Base-by-base conservation (phyloP, 2,113 vertebrate species). In the Prochilodus magdalenae region DNA sequence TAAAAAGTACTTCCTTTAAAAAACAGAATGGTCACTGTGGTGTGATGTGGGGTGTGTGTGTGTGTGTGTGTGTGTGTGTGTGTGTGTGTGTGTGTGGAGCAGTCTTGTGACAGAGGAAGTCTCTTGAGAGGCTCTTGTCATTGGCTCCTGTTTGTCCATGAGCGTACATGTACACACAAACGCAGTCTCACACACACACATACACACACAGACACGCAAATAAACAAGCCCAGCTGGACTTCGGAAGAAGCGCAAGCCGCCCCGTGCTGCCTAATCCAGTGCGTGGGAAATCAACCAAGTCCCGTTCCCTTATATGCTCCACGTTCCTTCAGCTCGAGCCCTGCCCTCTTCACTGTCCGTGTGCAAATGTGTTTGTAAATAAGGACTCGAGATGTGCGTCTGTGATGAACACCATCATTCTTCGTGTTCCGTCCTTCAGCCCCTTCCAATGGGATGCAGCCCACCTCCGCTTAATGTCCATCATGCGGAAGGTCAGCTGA, bases 401-500 rank as follows among this genome's bases (percentile, higher is more conserved):
- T 75, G 29, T 72, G 49, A 24, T 65, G 18, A n/a, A 73, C 16
- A 78, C 60, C 62, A 29, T 18, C 36, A 59, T 13, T 36, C n/a
- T 81, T 22, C 16, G 24, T 36, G 49, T 66, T 67, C 26, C 11
- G 65, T 75, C 76, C 71, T 85, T 79, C 51, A 36, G 69, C 70
- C n/a, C 62, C 63, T 11, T 24, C 63, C 80, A 67, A 47, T 82
- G 36, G 71, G 62, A 22, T n/a, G 89, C 91, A 69, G 69, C 69
- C 89, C 87, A 90, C 88, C 88, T 90, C 83, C 84, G 84, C 85
- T 87, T 92, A 90, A 92, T 93, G 92, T 92, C 89, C 83, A 91
- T 92, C 93, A 93, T 94, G 92, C 92, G 93, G 95, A 91, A 91
- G 88, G 92, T 94, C 94, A 94, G 93, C 93, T 93, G 92, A 92